Base-by-base conservation (phyloP, 2,797 vertebrate genomes). In the Australoheros facetus region DNA sequence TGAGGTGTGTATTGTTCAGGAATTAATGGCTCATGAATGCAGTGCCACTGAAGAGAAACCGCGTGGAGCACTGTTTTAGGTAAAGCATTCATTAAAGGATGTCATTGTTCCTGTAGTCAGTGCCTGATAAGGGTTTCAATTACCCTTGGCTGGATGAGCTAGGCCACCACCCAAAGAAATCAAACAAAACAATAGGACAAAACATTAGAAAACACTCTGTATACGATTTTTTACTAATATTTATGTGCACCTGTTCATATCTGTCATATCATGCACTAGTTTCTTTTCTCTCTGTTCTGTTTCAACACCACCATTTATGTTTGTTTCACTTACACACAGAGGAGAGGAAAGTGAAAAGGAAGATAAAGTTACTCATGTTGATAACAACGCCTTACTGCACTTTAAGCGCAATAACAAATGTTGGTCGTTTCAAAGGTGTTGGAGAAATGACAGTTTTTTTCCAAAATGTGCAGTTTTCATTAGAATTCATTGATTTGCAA, bases 1-100 rank as follows among this genome's bases (percentile, higher is more conserved):
- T 79, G 89, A 88, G 88, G 79, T 89, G 88, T 66, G 66, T 77
- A 76, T 88, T 89, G 90, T 91, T 91, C 79, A 73, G 70, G 73
- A 82, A 78, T 85, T 85, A 87, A 85, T 48, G 39, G 55, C 28
- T 86, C 19, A 30, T 83, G 66, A 73, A 85, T 71, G 78, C 62
- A 55, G 73, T n/a, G 62, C 10, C 9, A 17, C 21, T 21, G 48
- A 72, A 39, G 74, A 72, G 62, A 71, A 59, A 51, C n/a, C 1
- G 16, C 1, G 69, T 66, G 32, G 55, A 71, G 66, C 64, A 17
- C 51, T 64, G 54, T 79, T 86, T 87, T 71, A 71, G 75, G 58
- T 34, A 55, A 64, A 56, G 72, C 55, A 7, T 51, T 73, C 45
- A 51, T 11, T 75, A 19, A 79, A 59, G 19, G 10, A 39, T 12